A percentile compares a stretch with the other conserved stretches of the same genome.
Conservation (phyloP, 2,888 invertebrate species). For the Nycteola revayana region DNA sequence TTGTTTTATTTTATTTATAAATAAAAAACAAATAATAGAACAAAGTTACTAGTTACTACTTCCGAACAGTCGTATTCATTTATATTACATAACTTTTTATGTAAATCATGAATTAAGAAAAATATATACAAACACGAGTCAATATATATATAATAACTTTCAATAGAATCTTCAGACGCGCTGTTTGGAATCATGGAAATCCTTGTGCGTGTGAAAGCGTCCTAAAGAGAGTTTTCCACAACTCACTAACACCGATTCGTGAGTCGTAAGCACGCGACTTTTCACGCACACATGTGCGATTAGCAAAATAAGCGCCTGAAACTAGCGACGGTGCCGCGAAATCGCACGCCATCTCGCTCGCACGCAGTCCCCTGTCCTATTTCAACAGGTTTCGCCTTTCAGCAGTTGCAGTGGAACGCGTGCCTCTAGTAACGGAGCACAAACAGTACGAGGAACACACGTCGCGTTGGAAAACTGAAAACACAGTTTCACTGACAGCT, state of each 20-base stretch:
- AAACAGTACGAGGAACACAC: constrained; percentile 75
- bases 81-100: too few species aligned
- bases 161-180: constrained; percentile 48
- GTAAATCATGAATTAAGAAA: too few species aligned
- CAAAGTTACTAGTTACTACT: too few species aligned
- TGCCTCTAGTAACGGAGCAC: constrained; percentile 77
- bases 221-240: constrained; percentile 79
- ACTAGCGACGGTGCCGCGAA: constrained; percentile 44
- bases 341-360: constrained; percentile 49
- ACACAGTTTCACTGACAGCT: constrained; percentile 77
- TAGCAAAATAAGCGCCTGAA: constrained; percentile 75
- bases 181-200: constrained; percentile 60
- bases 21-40: too few species aligned
- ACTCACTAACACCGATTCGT: constrained; percentile 73
- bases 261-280: constrained; percentile 69
- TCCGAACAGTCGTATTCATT: too few species aligned
- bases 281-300: constrained; percentile 70
- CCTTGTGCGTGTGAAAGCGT: constrained; percentile 65
- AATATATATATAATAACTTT: too few species aligned
- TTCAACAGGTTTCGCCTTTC: constrained; percentile 82
- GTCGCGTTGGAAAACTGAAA: constrained; percentile 70
- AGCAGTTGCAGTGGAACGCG: constrained; percentile 75
- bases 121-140: too few species aligned
- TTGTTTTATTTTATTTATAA: too few species aligned
- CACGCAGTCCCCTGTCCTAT: constrained; percentile 68